phyloP scores from a whole-genome alignment of 2,797 vertebrate species.

The Dromococcyx pavoninus region DNA sequence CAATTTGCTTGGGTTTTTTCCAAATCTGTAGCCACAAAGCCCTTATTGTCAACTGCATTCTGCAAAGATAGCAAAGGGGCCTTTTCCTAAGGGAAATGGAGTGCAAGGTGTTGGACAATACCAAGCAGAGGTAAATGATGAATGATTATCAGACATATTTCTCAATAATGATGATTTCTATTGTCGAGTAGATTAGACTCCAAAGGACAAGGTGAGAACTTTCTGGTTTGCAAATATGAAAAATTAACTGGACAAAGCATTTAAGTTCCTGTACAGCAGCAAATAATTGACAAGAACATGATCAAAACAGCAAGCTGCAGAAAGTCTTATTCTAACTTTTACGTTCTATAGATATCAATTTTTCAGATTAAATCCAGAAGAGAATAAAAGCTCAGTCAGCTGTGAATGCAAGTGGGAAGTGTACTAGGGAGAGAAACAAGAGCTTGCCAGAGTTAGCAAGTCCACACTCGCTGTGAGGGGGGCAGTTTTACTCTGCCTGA shows the following conservation, averaged over 20 bases:
- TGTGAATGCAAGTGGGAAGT: slow-evolving; percentile 32
- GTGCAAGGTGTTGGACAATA: background rate
- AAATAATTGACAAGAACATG: background rate
- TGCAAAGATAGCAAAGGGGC: slow-evolving; percentile 6
- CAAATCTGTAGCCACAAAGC: background rate
- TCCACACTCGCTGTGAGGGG: slow-evolving; percentile 60
- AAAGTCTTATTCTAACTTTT: background rate
- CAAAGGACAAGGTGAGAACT: background rate
- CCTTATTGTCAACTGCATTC: background rate
- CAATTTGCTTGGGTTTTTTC: background rate
- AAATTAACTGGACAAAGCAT: background rate
- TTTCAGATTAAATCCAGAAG: slow-evolving; percentile 23
- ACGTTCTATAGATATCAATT: background rate
- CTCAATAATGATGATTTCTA: background rate
- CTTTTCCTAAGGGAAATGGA: background rate
- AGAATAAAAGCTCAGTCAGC: slow-evolving; percentile 15
- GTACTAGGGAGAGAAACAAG: slow-evolving; percentile 33
- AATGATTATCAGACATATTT: background rate
- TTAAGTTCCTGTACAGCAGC: background rate
- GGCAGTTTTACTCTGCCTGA: slow-evolving; percentile 55
- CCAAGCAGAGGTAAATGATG: slow-evolving; percentile 4
- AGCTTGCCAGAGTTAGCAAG: slow-evolving; percentile 65
- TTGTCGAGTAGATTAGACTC: background rate
- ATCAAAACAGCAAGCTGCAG: background rate
- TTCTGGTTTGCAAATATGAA: background rate